Conservation (phyloP, 1,140 invertebrate genomes). For the Rhynchophorus ferrugineus region DNA sequence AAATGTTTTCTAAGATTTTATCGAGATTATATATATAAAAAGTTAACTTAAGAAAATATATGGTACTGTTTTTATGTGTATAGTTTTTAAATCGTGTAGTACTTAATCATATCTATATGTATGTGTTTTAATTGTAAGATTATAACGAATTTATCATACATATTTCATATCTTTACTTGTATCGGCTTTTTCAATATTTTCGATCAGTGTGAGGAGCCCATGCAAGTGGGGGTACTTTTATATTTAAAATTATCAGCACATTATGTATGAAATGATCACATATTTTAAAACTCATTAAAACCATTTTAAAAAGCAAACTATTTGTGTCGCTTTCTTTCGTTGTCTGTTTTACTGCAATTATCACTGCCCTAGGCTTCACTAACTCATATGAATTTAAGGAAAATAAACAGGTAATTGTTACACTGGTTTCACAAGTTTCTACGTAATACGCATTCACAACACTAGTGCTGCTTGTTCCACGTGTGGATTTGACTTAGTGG, state of each 20-base stretch:
- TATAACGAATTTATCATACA: conserved; percentile 16
- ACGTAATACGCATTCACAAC: too few relatives aligned
- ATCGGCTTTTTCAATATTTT: background rate
- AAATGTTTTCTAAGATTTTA: background rate
- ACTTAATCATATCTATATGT: background rate
- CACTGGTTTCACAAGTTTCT: too few relatives aligned
- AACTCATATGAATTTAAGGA: too few relatives aligned
- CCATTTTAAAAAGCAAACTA: conserved; percentile 6
- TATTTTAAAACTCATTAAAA: conserved; percentile 13
- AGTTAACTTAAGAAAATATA: background rate
- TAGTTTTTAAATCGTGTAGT: background rate
- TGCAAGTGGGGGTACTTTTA: conserved; percentile 2
- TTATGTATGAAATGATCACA: conserved; percentile 14
- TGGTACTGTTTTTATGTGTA: background rate
- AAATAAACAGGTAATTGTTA: too few relatives aligned
- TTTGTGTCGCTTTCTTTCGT: background rate
- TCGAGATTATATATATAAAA: background rate
- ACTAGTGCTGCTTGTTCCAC: too few relatives aligned
- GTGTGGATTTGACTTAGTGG: too few relatives aligned
- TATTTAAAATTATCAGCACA: conserved; percentile 10
- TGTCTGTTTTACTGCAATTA: background rate
- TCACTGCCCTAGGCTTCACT: too few relatives aligned
- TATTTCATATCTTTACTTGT: conserved; percentile 5
- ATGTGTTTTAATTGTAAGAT: conserved; percentile 2
- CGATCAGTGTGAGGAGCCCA: background rate